Evolutionary conservation across 2,888 invertebrate genomes (phyloP).

Genomic region (Mystacides longicornis): DNA sequence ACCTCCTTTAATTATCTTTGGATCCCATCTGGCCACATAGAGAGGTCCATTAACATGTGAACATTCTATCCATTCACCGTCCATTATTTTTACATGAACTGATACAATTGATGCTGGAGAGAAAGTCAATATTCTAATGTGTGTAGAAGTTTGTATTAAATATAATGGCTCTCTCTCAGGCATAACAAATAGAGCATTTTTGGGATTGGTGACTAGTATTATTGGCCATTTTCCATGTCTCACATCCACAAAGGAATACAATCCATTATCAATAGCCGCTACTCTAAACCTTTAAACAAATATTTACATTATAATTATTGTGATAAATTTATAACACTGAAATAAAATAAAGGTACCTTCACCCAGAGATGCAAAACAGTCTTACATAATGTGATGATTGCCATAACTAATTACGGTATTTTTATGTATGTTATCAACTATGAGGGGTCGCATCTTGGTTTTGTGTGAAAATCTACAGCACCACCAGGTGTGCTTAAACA

Average conservation of each 20-base stretch:
- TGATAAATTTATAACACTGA: too few relatives aligned
- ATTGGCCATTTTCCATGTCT: slow-evolving; percentile 73
- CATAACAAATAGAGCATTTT: slow-evolving; percentile 67
- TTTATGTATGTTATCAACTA: too few relatives aligned
- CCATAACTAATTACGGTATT: too few relatives aligned
- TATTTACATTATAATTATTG: too few relatives aligned
- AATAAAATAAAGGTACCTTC: too few relatives aligned
- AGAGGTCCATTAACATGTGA: slow-evolving; percentile 57
- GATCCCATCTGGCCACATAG: slow-evolving; percentile 66
- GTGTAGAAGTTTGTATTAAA: slow-evolving; percentile 60
- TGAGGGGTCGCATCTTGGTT: too few relatives aligned
- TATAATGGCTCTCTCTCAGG: slow-evolving; percentile 66
- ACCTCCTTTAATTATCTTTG: slow-evolving; percentile 55
- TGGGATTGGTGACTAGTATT: slow-evolving; percentile 84
- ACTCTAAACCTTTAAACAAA: slow-evolving; percentile 57
- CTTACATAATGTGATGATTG: too few relatives aligned
- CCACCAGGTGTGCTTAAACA: too few relatives aligned
- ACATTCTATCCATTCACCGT: slow-evolving; percentile 57
- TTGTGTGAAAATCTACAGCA: too few relatives aligned
- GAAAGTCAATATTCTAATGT: slow-evolving; percentile 76
- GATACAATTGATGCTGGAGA: slow-evolving; percentile 56
- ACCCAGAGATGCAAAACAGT: too few relatives aligned
- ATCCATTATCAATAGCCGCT: slow-evolving; percentile 81
- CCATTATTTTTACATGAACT: slow-evolving; percentile 63
- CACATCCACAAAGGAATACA: slow-evolving; percentile 78